A percentile compares a stretch with the other conserved stretches of the same genome.
Conservation (phyloP, 2,797 vertebrate species). For the Cygnus olor region DNA sequence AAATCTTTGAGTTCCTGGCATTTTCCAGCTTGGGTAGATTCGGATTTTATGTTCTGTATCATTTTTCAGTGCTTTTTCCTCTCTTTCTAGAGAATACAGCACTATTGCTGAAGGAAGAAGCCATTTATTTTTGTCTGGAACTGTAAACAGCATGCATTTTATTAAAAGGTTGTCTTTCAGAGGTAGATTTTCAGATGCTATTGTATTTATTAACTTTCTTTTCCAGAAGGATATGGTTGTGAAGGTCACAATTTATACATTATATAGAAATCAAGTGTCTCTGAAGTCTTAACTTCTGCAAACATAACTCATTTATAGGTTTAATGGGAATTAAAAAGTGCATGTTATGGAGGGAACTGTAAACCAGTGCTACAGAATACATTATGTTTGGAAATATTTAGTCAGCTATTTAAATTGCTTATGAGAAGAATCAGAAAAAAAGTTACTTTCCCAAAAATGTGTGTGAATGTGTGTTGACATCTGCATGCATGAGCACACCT, state of each 20-base stretch:
- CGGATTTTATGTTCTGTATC: background rate
- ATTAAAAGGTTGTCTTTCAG: background rate
- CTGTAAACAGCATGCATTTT: background rate
- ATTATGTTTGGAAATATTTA: background rate
- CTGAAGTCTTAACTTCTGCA: background rate
- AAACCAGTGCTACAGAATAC: background rate
- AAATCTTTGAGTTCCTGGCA: background rate
- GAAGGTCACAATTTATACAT: background rate
- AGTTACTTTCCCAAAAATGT: background rate
- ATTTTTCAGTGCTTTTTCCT: background rate
- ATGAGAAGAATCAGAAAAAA: background rate
- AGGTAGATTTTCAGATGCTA: background rate
- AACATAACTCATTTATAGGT: background rate
- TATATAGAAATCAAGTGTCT: background rate
- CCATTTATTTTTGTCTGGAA: background rate
- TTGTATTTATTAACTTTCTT: background rate
- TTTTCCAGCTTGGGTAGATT: background rate
- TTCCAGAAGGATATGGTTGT: background rate
- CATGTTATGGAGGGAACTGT: background rate
- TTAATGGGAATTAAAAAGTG: background rate
- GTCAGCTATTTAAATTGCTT: background rate
- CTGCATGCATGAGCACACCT: background rate
- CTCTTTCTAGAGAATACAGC: background rate
- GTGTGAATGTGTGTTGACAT: background rate
- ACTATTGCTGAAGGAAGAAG: background rate